Percentiles rank a stretch among this genome's conserved stretches.
These are phyloP conservation scores for Shinisaurus crocodilurus DNA, from an alignment of 2,113 vertebrate species.

Conservation along the genomic window DNA sequence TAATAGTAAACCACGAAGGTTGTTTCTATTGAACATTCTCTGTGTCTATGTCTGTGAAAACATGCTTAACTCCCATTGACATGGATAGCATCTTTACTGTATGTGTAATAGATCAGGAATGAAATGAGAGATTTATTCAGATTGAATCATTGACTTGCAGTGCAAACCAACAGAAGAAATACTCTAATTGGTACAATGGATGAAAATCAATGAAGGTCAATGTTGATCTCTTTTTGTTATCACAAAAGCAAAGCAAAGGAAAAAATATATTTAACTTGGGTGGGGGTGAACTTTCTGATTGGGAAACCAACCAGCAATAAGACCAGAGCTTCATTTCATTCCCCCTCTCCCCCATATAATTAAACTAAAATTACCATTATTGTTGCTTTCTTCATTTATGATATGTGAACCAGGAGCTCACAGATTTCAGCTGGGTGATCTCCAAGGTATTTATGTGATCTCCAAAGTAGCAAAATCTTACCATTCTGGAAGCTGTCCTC, in stretches of 20 bases:
- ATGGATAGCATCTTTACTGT: neutral
- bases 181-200: neutral
- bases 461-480: neutral
- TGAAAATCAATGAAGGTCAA: neutral
- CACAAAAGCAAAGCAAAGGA: neutral
- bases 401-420: neutral
- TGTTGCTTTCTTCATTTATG: neutral
- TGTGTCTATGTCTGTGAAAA: neutral
- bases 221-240: neutral
- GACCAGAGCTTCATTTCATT: neutral
- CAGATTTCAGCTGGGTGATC: neutral
- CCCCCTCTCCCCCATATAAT: neutral
- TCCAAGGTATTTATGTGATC: neutral
- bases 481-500: neutral
- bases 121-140: neutral
- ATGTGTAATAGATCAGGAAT: neutral
- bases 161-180: neutral
- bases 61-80: too few species aligned
- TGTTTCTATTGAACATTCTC: neutral
- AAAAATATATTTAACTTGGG: neutral
- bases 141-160: neutral
- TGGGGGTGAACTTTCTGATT: neutral
- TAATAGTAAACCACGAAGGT: neutral
- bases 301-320: neutral
- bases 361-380: neutral